Conservation (phyloP, 2,797 vertebrate genomes). For the Darevskia nairensis region DNA sequence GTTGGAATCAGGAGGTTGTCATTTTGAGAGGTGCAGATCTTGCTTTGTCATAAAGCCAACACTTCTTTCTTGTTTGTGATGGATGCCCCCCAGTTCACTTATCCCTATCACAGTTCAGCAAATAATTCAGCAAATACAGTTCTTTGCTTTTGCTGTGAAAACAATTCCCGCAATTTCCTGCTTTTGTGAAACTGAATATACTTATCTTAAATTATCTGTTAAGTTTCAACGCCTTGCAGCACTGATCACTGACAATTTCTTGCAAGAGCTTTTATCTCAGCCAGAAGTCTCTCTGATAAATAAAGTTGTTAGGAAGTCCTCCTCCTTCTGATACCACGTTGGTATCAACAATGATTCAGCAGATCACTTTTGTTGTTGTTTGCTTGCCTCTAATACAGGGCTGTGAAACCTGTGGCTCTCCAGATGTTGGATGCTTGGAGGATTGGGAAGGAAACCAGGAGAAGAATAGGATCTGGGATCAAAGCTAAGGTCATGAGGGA, state of each 20-base stretch:
- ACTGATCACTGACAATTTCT: background rate
- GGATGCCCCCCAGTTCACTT: background rate
- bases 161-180: background rate
- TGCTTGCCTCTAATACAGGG: background rate
- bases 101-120: background rate
- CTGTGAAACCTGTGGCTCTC: too few relatives aligned
- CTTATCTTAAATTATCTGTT: constrained; percentile 2
- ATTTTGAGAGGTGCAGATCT: background rate
- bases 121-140: background rate
- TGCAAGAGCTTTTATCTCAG: background rate
- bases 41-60: background rate
- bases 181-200: background rate
- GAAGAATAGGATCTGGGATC: too few relatives aligned
- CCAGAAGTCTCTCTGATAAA: background rate
- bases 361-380: background rate
- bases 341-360: background rate
- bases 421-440: too few relatives aligned
- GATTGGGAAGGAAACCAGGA: too few relatives aligned
- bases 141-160: background rate
- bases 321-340: background rate
- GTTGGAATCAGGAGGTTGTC: background rate
- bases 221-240: background rate
- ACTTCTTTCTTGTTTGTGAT: background rate
- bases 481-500: too few relatives aligned
- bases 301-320: background rate